Evolutionary conservation across 1,140 invertebrate genomes (phyloP), one percentile per base, ranked within the genome.

Genomic region (Lordiphosa collinella): DNA sequence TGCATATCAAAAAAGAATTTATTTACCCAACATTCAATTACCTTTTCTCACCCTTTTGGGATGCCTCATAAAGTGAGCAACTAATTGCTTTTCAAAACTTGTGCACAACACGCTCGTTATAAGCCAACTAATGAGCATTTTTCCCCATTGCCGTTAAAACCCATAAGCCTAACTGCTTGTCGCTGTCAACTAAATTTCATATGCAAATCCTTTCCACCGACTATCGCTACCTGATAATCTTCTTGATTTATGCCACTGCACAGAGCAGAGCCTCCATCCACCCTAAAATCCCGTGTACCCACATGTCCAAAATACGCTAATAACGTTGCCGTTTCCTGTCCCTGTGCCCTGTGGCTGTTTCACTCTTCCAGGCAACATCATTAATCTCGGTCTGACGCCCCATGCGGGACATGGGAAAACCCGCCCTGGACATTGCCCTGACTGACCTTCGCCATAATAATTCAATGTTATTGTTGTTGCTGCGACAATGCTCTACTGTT

Each of bases 141-240:
- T 12, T 44, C 1, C 3, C 13, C 11, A 31, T 0, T 31, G 8
- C 22, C 10, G 12, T 31, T 12, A 25, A 29, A 11, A 12, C 9
- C 11, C 40, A 9, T 11, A 25, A 43, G 5, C 18, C n/a, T 11
- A 11, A 18, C 41, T 44, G 41, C 41, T 29, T 44, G 41, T 44
- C 22, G 11, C 58, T 78, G 68, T 78, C 74, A 78, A 79, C 74
- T 72, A 78, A 78, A 78, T 78, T 79, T 78, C 74, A 78, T 78
- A 78, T 78, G 74, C 74, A 78, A 78, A 78, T 78, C 74, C 74
- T 68, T 63, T 38, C 43, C 36, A 41, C 54, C 57, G 74, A 78
- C 74, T 78, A 72, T 79, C 58, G 48, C 68, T 78, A 78, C 74
- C 74, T 78, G 74, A 78, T 78, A 78, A 78, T 78, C 74, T 78